Conservation (phyloP, 2,797 vertebrate species). For the Potorous gilbertii region DNA sequence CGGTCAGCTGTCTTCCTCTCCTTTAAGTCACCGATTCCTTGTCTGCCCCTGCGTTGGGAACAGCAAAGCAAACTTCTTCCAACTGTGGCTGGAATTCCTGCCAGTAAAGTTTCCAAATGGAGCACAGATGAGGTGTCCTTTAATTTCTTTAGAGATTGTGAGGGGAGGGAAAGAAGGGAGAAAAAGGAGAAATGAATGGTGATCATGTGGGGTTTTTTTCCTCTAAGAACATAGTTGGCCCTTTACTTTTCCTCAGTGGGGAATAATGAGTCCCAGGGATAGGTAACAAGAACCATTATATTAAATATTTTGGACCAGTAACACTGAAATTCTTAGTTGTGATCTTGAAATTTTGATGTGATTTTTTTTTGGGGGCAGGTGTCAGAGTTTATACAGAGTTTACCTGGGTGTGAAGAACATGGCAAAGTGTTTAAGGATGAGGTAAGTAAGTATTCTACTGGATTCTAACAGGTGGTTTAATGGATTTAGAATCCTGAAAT, state of each 20-base stretch:
- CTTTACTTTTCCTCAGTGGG: neutral
- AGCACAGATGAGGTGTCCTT: constrained; percentile 88
- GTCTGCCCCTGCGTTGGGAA: constrained; percentile 89
- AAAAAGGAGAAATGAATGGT: too few species aligned
- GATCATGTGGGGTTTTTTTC: neutral
- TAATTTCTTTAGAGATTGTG: neutral
- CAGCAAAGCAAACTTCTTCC: constrained; percentile 92
- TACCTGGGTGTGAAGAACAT: constrained; percentile 92
- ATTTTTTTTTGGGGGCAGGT: constrained; percentile 82
- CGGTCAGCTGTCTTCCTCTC: constrained; percentile 87
- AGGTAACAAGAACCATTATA: neutral
- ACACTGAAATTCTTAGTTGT: constrained; percentile 10
- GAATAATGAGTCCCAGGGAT: neutral
- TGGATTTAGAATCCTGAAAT: neutral
- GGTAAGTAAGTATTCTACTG: constrained; percentile 81
- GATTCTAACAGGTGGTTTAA: neutral
- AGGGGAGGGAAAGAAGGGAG: neutral
- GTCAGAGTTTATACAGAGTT: constrained; percentile 90
- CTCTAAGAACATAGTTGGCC: neutral
- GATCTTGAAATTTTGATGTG: constrained; percentile 48
- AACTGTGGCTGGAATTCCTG: constrained; percentile 90
- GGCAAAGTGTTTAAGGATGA: constrained; percentile 91
- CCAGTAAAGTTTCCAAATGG: constrained; percentile 91
- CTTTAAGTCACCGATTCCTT: constrained; percentile 86
- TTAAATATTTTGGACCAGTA: constrained; percentile 36